These are phyloP conservation scores for Congeria kusceri DNA, from an alignment of 2,888 invertebrate species.

Conservation along the genomic window DNA sequence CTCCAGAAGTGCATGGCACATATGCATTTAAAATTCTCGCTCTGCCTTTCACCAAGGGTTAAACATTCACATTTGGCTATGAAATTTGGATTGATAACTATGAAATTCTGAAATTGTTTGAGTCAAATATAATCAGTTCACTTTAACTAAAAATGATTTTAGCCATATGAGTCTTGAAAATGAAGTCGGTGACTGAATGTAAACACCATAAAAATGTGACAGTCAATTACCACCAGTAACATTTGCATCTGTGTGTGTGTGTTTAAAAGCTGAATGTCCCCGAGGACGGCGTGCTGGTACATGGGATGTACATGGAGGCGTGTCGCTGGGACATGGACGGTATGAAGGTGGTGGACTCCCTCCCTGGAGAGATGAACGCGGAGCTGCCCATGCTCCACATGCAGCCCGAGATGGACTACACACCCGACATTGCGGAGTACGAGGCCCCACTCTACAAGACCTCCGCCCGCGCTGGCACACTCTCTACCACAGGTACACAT, in stretches of 20 bases:
- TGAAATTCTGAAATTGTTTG: too few relatives aligned
- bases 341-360: slow-evolving; percentile 80
- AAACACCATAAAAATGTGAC: too few relatives aligned
- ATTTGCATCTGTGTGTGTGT: too few relatives aligned
- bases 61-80: too few relatives aligned
- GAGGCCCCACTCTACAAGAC: slow-evolving; percentile 85
- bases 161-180: too few relatives aligned
- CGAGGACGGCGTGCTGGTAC: slow-evolving; percentile 85
- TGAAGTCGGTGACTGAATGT: too few relatives aligned
- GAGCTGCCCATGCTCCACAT: slow-evolving; percentile 90
- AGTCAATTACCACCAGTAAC: too few relatives aligned
- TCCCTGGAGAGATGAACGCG: slow-evolving; percentile 91
- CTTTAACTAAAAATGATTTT: background rate
- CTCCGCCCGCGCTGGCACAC: slow-evolving; percentile 83
- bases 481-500: slow-evolving; percentile 86
- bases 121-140: too few relatives aligned
- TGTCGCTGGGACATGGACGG: slow-evolving; percentile 84
- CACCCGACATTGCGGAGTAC: slow-evolving; percentile 84
- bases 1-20: too few relatives aligned
- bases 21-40: too few relatives aligned
- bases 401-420: slow-evolving; percentile 88
- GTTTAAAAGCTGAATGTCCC: slow-evolving; percentile 73
- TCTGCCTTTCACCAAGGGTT: too few relatives aligned
- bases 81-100: too few relatives aligned
- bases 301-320: slow-evolving; percentile 86